Conservation (phyloP, 2,888 invertebrate species). For the Bombylius major region DNA sequence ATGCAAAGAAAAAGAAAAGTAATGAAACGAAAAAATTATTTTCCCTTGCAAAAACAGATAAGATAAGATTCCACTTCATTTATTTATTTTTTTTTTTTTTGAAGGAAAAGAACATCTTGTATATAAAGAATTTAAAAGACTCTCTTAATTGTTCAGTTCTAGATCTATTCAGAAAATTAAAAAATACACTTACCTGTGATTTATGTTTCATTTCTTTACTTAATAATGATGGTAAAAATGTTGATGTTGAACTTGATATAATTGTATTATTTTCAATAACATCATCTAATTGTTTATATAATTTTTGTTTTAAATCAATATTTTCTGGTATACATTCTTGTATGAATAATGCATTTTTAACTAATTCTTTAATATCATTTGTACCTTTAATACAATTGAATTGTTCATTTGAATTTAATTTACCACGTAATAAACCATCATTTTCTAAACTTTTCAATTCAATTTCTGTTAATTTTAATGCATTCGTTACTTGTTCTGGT, state of each 20-base stretch:
- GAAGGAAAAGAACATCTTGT: no score
- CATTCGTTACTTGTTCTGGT: conserved; percentile 58
- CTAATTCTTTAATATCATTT: conserved; percentile 52
- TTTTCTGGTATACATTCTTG: conserved; percentile 93
- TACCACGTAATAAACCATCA: conserved; percentile 63
- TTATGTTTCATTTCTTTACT: conserved; percentile 66
- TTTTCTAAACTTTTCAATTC: conserved; percentile 60
- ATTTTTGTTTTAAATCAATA: conserved; percentile 67
- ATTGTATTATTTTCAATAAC: conserved; percentile 65
- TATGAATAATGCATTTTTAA: conserved; percentile 64
- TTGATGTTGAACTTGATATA: conserved; percentile 86
- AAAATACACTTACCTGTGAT: conserved; percentile 39
- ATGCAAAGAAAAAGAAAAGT: no score
- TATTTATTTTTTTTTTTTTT: no score
- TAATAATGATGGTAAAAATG: conserved; percentile 78
- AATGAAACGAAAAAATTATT: no score
- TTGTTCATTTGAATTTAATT: conserved; percentile 61
- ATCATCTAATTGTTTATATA: conserved; percentile 66
- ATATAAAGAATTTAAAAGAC: no score
- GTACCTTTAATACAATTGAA: conserved; percentile 62
- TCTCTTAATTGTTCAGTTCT: no score
- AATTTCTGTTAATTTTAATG: conserved; percentile 57
- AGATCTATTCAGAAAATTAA: no score
- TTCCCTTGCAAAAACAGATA: no score
- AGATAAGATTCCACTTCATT: no score